phyloP scores from a whole-genome alignment of 2,797 vertebrate genomes.

The Myotis planiceps region DNA sequence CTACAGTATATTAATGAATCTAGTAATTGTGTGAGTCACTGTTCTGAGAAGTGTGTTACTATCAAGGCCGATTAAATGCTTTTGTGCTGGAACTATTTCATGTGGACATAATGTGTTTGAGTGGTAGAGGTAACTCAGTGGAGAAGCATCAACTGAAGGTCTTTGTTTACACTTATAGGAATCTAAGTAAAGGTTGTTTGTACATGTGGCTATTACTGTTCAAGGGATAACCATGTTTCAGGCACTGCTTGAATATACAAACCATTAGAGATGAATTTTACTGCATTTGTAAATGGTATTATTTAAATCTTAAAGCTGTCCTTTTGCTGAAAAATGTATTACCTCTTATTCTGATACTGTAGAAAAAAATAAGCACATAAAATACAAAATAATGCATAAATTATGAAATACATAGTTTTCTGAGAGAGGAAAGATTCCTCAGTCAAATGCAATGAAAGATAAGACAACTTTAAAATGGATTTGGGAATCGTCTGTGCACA shows the following conservation, averaged over 20 bases:
- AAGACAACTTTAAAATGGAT: background rate
- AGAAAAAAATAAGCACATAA: background rate
- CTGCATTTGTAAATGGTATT: background rate
- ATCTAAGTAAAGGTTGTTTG: background rate
- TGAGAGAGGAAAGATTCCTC: background rate
- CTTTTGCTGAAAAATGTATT: background rate
- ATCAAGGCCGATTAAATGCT: background rate
- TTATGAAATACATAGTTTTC: background rate
- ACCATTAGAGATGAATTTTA: background rate
- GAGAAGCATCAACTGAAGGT: background rate
- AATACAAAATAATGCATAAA: background rate
- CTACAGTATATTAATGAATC: too few relatives aligned
- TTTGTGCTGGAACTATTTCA: background rate
- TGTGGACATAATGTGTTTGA: background rate
- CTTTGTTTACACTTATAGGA: background rate
- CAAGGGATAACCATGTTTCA: background rate
- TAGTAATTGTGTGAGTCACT: background rate
- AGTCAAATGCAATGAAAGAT: background rate
- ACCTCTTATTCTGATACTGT: background rate
- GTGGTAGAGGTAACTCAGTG: background rate
- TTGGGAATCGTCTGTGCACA: background rate
- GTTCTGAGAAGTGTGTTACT: background rate
- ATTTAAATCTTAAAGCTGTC: background rate
- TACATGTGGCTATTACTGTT: background rate
- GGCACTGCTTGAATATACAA: background rate